Evolutionary conservation across 2,113 vertebrate genomes (phyloP).

Genomic region (Callithrix jacchus): DNA sequence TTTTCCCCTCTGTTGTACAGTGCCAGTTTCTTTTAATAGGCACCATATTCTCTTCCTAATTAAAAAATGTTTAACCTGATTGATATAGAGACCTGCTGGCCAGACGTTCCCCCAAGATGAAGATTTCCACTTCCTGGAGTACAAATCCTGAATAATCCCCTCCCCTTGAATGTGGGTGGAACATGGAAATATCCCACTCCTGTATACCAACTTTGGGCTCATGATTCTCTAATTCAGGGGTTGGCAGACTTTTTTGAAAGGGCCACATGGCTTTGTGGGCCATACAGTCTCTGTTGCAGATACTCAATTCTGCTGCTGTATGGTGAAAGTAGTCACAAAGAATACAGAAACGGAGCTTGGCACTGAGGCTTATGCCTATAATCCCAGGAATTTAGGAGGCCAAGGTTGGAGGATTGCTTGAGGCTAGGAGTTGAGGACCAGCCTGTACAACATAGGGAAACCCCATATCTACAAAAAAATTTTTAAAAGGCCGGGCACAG

Average conservation of each 20-base stretch:
- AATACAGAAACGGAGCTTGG: too few relatives aligned
- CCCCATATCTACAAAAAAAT: too few relatives aligned
- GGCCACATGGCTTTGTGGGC: neutral
- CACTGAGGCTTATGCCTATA: too few relatives aligned
- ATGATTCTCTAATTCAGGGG: neutral
- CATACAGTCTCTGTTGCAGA: neutral
- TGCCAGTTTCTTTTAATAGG: neutral
- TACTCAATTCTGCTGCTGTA: neutral
- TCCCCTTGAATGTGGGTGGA: neutral
- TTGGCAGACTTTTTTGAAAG: neutral
- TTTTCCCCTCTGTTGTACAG: neutral
- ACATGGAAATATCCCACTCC: neutral
- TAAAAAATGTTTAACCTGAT: neutral
- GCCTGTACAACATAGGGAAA: too few relatives aligned
- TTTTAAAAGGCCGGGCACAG: too few relatives aligned
- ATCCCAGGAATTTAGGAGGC: too few relatives aligned
- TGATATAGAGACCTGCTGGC: neutral
- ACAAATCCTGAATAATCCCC: neutral
- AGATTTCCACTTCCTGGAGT: neutral
- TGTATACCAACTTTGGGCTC: neutral
- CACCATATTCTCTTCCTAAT: neutral
- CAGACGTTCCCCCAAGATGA: neutral
- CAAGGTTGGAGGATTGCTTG: too few relatives aligned
- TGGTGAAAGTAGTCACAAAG: neutral
- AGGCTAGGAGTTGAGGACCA: too few relatives aligned